Evolutionary conservation across 2,797 vertebrate species (phyloP).

Genomic region (Acipenser oxyrinchus): DNA sequence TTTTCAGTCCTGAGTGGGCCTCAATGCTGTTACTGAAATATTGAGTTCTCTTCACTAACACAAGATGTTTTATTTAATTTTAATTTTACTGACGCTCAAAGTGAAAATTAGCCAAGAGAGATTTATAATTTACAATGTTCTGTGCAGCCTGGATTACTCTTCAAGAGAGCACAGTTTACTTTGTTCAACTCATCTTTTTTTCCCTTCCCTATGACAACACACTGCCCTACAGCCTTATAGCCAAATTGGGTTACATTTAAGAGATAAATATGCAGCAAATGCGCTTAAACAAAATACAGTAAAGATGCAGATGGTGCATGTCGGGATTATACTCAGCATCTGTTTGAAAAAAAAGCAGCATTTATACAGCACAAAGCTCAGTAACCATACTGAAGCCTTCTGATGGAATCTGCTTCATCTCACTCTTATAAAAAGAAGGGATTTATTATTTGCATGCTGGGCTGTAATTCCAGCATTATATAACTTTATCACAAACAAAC

Average conservation of each 20-base stretch:
- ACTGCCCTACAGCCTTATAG: conserved; percentile 65
- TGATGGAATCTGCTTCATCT: conserved; percentile 63
- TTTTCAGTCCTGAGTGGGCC: too few relatives aligned
- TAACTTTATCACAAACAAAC: conserved; percentile 60
- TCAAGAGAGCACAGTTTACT: too few relatives aligned
- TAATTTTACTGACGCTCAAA: too few relatives aligned
- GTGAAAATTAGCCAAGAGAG: too few relatives aligned
- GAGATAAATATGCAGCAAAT: conserved; percentile 76
- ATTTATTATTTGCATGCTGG: conserved; percentile 59
- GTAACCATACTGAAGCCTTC: conserved; percentile 55
- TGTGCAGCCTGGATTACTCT: too few relatives aligned
- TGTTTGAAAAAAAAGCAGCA: conserved; percentile 53
- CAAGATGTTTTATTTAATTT: too few relatives aligned
- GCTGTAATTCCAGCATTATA: conserved; percentile 68
- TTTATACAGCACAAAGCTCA: conserved; percentile 56
- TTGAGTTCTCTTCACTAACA: too few relatives aligned
- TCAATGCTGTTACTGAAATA: too few relatives aligned
- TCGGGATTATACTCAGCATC: conserved; percentile 71
- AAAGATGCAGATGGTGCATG: conserved; percentile 75
- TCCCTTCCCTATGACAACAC: conserved; percentile 45
- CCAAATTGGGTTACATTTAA: conserved; percentile 76
- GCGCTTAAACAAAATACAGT: conserved; percentile 69
- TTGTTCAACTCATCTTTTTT: conserved; percentile 38
- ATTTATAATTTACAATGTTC: too few relatives aligned
- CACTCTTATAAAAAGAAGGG: conserved; percentile 51